These are phyloP conservation scores for Orbicella faveolata DNA, from an alignment of 64 coral and sea anemone genomes.

Conservation along the genomic window DNA sequence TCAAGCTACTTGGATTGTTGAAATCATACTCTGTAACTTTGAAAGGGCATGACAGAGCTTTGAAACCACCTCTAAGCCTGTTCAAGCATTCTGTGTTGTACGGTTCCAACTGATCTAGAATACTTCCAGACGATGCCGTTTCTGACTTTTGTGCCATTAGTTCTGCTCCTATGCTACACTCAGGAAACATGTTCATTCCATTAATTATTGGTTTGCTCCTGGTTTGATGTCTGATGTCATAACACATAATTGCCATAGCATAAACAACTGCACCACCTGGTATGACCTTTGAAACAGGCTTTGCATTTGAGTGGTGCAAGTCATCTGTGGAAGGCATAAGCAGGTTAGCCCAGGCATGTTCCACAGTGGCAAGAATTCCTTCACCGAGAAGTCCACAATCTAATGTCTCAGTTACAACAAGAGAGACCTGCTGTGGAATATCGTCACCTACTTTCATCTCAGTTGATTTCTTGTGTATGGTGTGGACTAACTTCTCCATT, in stretches of 20 bases:
- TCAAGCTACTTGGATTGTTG: constrained; percentile 56
- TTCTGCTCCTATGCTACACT: constrained; percentile 77
- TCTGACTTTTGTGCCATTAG: constrained; percentile 35
- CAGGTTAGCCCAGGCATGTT: constrained; percentile 79
- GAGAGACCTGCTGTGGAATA: constrained; percentile 42
- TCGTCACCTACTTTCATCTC: constrained; percentile 73
- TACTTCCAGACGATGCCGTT: not conserved
- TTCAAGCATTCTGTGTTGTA: constrained; percentile 83
- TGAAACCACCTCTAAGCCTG: constrained; percentile 56
- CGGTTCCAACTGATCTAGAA: constrained; percentile 54
- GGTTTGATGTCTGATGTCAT: constrained; percentile 67
- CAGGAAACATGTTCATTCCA: constrained; percentile 44
- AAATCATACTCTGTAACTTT: constrained; percentile 79
- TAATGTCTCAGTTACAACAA: constrained; percentile 89
- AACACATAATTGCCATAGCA: constrained; percentile 72
- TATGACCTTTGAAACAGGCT: constrained; percentile 62
- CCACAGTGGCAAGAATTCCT: constrained; percentile 82
- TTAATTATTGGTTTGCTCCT: constrained; percentile 36
- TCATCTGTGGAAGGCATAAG: not conserved
- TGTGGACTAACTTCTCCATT: constrained; percentile 65
- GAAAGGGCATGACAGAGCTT: constrained; percentile 56
- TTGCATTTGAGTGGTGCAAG: not conserved
- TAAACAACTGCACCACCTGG: constrained; percentile 73
- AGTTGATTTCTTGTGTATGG: constrained; percentile 94
- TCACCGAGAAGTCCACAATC: constrained; percentile 97